Conservation (phyloP, 1,140 invertebrate species). For the Drosophila parvula region DNA sequence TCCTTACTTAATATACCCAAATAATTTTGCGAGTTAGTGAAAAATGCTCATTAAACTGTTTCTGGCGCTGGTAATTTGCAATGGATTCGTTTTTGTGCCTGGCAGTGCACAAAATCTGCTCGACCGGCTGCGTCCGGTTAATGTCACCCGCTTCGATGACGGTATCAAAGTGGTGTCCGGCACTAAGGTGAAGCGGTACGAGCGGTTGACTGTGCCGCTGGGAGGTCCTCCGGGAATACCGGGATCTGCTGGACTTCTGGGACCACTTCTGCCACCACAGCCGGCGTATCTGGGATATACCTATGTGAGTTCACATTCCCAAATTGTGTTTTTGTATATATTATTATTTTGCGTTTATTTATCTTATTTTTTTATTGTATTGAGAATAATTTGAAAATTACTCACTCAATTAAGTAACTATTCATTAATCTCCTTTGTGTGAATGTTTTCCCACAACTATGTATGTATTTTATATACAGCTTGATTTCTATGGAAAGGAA, state of each 20-base stretch:
- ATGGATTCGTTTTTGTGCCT: slow-evolving; percentile 54
- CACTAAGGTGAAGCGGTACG: slow-evolving; percentile 80
- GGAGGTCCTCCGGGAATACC: slow-evolving; percentile 53
- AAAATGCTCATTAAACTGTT: slow-evolving; percentile 53
- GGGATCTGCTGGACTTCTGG: slow-evolving; percentile 55
- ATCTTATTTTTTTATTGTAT: neutral
- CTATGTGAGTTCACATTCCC: slow-evolving; percentile 51
- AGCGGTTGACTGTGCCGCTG: slow-evolving; percentile 70
- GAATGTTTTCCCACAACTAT: neutral
- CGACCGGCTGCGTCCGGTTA: slow-evolving; percentile 63
- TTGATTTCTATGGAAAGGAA: neutral
- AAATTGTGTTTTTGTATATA: neutral
- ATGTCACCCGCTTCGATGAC: slow-evolving; percentile 63
- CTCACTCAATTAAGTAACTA: neutral
- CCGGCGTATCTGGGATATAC: slow-evolving; percentile 61
- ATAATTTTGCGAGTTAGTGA: neutral
- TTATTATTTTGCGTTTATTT: neutral
- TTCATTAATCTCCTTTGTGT: slow-evolving; percentile 12
- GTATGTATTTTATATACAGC: neutral
- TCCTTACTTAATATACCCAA: neutral
- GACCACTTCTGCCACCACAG: slow-evolving; percentile 59
- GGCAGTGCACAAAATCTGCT: slow-evolving; percentile 72
- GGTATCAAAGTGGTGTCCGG: slow-evolving; percentile 76
- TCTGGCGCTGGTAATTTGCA: slow-evolving; percentile 42
- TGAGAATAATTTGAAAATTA: slow-evolving; percentile 7